Percentiles rank a stretch among this genome's conserved stretches.
Evolutionary conservation across 2,888 invertebrate genomes (phyloP).

Genomic region (Xanthia icteritia): DNA sequence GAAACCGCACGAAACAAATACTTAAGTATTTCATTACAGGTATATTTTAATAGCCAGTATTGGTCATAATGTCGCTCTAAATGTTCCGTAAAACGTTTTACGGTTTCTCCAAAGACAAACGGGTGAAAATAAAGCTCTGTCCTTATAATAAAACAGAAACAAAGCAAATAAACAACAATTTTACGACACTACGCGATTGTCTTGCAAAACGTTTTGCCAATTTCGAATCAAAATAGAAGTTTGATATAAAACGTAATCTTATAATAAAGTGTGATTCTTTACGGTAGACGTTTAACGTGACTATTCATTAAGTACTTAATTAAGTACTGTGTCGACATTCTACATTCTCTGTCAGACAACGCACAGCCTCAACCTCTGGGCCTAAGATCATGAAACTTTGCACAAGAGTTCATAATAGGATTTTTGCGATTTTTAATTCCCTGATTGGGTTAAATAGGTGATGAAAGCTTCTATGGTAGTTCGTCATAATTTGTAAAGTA

Average conservation of each 20-base stretch:
- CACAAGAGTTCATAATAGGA: neutral
- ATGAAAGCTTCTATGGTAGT: neutral
- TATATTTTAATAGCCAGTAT: constrained; percentile 29
- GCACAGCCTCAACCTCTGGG: neutral
- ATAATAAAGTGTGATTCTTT: constrained; percentile 30
- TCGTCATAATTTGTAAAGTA: neutral
- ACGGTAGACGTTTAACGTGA: constrained; percentile 10
- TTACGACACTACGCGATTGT: constrained; percentile 49
- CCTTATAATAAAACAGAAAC: constrained; percentile 54
- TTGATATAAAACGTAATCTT: constrained; percentile 29
- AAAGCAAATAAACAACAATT: constrained; percentile 57
- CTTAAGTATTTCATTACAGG: constrained; percentile 5
- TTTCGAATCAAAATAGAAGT: constrained; percentile 43
- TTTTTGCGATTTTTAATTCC: no score
- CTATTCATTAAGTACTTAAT: constrained; percentile 19
- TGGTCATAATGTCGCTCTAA: constrained; percentile 15
- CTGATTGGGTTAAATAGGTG: no score
- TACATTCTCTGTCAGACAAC: no score
- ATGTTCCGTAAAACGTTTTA: constrained; percentile 36
- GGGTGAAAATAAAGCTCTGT: constrained; percentile 46
- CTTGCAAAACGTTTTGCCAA: constrained; percentile 45
- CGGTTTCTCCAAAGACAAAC: constrained; percentile 40
- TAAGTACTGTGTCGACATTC: neutral
- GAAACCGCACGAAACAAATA: constrained; percentile 10
- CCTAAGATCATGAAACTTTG: neutral